phyloP scores from a whole-genome alignment of 1,140 invertebrate species.

The Asobara japonica region DNA sequence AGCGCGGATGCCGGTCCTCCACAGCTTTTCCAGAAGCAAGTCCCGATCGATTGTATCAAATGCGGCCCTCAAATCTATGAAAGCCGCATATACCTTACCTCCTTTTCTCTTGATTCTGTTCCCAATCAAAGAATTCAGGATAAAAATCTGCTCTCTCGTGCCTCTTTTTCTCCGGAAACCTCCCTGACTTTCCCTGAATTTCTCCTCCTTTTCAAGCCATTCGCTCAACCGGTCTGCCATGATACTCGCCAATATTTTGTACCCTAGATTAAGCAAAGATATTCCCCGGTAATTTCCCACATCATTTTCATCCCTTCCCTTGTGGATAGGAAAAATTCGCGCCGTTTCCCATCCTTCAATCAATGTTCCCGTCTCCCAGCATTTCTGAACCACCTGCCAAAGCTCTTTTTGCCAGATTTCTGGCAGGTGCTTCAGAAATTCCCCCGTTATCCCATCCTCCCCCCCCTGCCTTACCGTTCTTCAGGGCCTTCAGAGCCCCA shows the following conservation, averaged over 20 bases:
- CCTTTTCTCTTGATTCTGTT: background rate
- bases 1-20: background rate
- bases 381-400: background rate
- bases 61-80: background rate
- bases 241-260: background rate
- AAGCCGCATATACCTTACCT: background rate
- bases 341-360: background rate
- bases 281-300: slow-evolving; percentile 3
- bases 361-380: background rate
- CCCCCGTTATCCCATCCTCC: too few relatives aligned
- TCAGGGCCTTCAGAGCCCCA: too few relatives aligned
- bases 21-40: background rate
- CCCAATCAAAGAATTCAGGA: background rate
- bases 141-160: background rate
- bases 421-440: too few relatives aligned
- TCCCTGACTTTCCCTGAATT: background rate
- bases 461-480: too few relatives aligned
- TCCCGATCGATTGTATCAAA: background rate
- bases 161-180: background rate
- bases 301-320: background rate
- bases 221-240: background rate
- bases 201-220: too few relatives aligned
- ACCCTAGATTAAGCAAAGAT: background rate
- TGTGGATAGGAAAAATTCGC: background rate
- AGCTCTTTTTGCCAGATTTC: too few relatives aligned